Evolutionary conservation across 1,140 invertebrate genomes (phyloP).

Genomic region (Trypoxylus dichotomus): DNA sequence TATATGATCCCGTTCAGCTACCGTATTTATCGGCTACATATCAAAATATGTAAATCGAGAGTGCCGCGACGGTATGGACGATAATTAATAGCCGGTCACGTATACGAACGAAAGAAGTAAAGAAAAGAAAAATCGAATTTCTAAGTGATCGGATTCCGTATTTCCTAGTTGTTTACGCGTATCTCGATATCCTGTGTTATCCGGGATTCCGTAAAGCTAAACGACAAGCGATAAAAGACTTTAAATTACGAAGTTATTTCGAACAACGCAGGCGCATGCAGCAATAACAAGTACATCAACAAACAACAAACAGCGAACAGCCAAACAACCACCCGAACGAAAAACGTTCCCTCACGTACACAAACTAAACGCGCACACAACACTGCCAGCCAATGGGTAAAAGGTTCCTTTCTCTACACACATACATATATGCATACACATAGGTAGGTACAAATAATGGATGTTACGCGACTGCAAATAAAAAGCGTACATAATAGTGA

Average conservation of each 20-base stretch:
- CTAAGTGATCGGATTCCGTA: background rate
- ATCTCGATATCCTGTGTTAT: background rate
- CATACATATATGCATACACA: background rate
- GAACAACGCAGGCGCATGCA: slow-evolving; percentile 21
- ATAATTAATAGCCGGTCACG: background rate
- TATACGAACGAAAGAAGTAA: background rate
- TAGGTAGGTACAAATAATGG: slow-evolving; percentile 7
- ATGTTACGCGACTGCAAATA: slow-evolving; percentile 25
- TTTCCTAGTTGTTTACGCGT: slow-evolving; percentile 1
- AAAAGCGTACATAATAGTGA: slow-evolving; percentile 25
- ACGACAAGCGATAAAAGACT: background rate
- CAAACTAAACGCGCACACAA: too few relatives aligned
- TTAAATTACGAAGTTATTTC: slow-evolving; percentile 20
- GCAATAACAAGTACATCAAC: background rate
- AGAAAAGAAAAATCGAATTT: background rate
- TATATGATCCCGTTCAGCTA: background rate
- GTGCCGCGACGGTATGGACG: too few relatives aligned
- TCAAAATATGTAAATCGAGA: too few relatives aligned
- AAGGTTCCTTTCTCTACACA: background rate
- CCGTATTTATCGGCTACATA: background rate
- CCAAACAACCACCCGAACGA: too few relatives aligned
- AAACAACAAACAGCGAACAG: background rate
- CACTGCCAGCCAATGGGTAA: too few relatives aligned
- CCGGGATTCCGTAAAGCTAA: background rate
- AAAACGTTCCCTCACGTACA: background rate